These are phyloP conservation scores for Serranus cabrilla DNA, from an alignment of 2,797 vertebrate genomes.

Conservation along the genomic window DNA sequence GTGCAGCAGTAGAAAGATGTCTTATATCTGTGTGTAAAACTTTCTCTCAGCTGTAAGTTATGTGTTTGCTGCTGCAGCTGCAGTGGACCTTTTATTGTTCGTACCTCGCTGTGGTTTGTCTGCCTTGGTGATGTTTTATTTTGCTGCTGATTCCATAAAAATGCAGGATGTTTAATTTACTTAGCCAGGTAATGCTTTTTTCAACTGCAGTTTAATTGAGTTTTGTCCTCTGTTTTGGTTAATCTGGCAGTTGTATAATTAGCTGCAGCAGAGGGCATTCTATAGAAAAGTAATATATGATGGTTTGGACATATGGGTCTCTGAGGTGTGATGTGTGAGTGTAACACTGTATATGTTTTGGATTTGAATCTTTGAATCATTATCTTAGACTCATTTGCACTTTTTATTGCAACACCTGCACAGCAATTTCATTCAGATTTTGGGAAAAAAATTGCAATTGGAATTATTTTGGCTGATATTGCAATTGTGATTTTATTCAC, in stretches of 20 bases:
- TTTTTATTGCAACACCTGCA: too few relatives aligned
- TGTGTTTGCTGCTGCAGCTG: background rate
- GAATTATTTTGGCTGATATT: too few relatives aligned
- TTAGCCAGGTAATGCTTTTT: background rate
- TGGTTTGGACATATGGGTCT: background rate
- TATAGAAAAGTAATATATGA: background rate
- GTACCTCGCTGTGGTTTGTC: background rate
- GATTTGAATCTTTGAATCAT: too few relatives aligned
- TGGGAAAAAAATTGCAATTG: too few relatives aligned
- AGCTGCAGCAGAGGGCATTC: background rate
- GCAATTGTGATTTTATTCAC: too few relatives aligned
- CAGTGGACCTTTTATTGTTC: background rate
- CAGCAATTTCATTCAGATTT: too few relatives aligned
- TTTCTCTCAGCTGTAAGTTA: too few relatives aligned
- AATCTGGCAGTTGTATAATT: too few relatives aligned
- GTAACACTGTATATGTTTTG: too few relatives aligned
- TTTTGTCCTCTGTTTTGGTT: background rate
- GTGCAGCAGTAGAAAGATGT: too few relatives aligned
- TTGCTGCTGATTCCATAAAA: background rate
- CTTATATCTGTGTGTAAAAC: too few relatives aligned
- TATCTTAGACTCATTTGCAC: too few relatives aligned
- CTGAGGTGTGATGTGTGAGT: background rate
- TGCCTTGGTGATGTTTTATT: background rate
- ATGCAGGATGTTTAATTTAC: background rate
- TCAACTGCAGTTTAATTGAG: background rate